A percentile compares a stretch with the other conserved stretches of the same genome.
phyloP scores from a whole-genome alignment of 1,140 invertebrate genomes.

The Paralvinella palmiformis region DNA sequence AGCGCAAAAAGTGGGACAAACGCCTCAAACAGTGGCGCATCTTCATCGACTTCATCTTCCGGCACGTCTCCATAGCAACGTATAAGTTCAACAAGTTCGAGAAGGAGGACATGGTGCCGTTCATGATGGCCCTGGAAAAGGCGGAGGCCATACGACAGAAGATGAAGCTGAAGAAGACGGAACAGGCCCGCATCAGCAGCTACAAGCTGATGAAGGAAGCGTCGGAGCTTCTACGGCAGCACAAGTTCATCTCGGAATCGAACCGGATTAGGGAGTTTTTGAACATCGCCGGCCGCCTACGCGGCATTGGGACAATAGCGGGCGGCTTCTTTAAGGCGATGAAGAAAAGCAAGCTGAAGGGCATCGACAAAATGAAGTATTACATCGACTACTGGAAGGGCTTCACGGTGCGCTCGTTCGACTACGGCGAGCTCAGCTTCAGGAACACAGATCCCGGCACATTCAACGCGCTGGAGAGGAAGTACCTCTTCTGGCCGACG shows the following conservation, averaged over 20 bases:
- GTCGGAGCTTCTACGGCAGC: neutral
- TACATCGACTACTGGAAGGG: constrained; percentile 19
- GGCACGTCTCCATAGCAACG: constrained; percentile 15
- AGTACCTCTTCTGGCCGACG: constrained; percentile 12
- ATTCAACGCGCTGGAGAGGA: constrained; percentile 14
- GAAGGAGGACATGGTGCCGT: constrained; percentile 4
- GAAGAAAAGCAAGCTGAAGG: constrained; percentile 12
- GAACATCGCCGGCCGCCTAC: constrained; percentile 11
- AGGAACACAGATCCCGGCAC: constrained; percentile 1
- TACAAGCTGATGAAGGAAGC: neutral
- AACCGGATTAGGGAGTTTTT: neutral
- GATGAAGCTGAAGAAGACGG: constrained; percentile 15
- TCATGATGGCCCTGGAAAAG: constrained; percentile 13
- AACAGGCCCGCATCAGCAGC: constrained; percentile 2
- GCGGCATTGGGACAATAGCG: constrained; percentile 3
- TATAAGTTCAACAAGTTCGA: constrained; percentile 19
- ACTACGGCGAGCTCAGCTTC: constrained; percentile 9
- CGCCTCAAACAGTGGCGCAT: constrained; percentile 5
- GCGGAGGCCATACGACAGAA: constrained; percentile 8
- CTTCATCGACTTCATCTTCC: constrained; percentile 19
- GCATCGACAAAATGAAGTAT: constrained; percentile 11
- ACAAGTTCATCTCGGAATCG: neutral
- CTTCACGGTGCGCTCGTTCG: constrained; percentile 10
- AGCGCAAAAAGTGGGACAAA: constrained; percentile 18
- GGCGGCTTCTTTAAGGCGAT: constrained; percentile 16